Evolutionary conservation across 2,888 invertebrate genomes (phyloP), one percentile per base, ranked within the genome.

Genomic region (Schizaphis graminum): DNA sequence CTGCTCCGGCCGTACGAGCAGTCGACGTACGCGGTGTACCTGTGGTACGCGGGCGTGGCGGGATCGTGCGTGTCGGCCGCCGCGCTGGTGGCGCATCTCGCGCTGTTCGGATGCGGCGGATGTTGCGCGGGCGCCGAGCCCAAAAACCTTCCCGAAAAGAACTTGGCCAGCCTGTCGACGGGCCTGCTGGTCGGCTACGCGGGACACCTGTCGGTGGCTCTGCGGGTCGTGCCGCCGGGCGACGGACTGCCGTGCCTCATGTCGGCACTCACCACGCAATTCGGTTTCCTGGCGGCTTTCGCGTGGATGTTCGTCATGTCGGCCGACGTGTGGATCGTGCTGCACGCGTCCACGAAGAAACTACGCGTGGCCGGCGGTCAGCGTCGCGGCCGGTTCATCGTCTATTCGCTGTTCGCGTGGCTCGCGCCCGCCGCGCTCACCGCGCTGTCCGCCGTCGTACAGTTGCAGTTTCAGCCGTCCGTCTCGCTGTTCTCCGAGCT

Each of bases 261-360:
- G 3, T 95, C 96, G 16, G 96, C 96, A 7, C 95, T 96, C 3
- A 95, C 96, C 44, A 96, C 96, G 94, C 96, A 96, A 95, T 97
- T 96, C 95, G 96, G 96, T 95, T 96, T 96, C 95, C 95, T 97
- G 94, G 96, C 96, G 0, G 96, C 96, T 3, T 97, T 97, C 95
- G 96, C 96, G 94, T 97, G 97, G 97, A 96, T 96, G 96, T 96
- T 96, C 91, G 96, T 96, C 11, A 96, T 97, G 95, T 96, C 96
- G 0, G 96, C 96, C 95, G 97, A 96, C 95, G 96, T 96, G 35
- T 96, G 96, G 95, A 95, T 96, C 95, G 96, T 96, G n/a, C 95
- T 96, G 49, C 95, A 95, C 67, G 95, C 96, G 95, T 96, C 96
- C 0, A 96, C 96, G 0, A 95, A 95, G 41, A 96, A 96, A 95